Conservation (phyloP, 2,797 vertebrate genomes). For the Phoxinus dragarum region DNA sequence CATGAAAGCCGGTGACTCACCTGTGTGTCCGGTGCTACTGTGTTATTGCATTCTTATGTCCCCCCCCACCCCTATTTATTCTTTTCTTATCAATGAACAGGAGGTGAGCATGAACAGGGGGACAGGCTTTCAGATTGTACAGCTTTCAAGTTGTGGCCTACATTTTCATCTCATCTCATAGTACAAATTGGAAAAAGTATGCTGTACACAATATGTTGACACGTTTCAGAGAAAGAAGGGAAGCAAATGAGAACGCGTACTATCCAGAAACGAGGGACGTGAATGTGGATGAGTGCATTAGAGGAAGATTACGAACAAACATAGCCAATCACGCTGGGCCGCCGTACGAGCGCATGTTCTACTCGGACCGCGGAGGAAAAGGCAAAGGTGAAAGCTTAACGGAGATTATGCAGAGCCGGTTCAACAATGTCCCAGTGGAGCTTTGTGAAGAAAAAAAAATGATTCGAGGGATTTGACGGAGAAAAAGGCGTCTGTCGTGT, state of each 20-base stretch:
- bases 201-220: conserved; percentile 19
- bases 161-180: neutral
- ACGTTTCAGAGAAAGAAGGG: neutral
- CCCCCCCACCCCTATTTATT: neutral
- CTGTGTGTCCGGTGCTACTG: neutral
- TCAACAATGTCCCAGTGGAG: conserved; percentile 3
- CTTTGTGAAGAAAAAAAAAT: neutral
- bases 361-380: neutral
- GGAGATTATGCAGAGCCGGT: conserved; percentile 31
- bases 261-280: conserved; percentile 21
- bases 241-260: conserved; percentile 44
- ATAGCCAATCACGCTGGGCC: neutral
- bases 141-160: conserved; percentile 21
- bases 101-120: neutral
- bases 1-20: conserved; percentile 1
- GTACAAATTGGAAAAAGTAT: conserved; percentile 15
- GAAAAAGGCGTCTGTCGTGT: neutral
- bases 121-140: neutral
- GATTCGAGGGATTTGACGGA: neutral
- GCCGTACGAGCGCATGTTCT: neutral
- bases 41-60: neutral
- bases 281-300: conserved; percentile 48
- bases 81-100: conserved; percentile 3
- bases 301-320: conserved; percentile 30
- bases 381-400: conserved; percentile 45